These are phyloP conservation scores for Mormyrops boulengeri DNA, from an alignment of 2,797 vertebrate genomes.

Conservation along the genomic window DNA sequence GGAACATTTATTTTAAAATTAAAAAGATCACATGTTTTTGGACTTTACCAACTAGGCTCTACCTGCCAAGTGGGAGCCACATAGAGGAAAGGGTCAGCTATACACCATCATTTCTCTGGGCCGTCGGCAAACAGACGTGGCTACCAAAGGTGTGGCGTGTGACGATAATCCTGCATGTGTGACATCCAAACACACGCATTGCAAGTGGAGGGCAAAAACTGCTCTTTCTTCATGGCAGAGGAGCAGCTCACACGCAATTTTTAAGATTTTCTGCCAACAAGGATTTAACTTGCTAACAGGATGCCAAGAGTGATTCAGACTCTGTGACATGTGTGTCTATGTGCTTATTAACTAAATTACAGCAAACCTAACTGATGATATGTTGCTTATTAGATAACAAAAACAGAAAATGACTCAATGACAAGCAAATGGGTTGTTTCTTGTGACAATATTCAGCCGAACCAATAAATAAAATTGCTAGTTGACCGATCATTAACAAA, in stretches of 20 bases:
- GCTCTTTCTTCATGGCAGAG: background rate
- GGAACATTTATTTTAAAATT: background rate
- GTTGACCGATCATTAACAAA: background rate
- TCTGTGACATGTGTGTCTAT: background rate
- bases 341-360: slow-evolving; percentile 1
- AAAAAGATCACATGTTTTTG: background rate
- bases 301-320: background rate
- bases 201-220: background rate
- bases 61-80: background rate
- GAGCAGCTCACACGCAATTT: background rate
- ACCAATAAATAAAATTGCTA: background rate
- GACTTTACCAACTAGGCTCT: background rate
- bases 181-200: background rate
- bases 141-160: background rate
- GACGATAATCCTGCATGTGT: background rate
- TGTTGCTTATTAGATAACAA: background rate
- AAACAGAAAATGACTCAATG: background rate
- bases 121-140: background rate
- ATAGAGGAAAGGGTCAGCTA: background rate
- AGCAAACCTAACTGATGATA: background rate
- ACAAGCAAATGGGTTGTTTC: background rate
- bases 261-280: background rate
- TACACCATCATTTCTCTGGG: background rate
- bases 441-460: background rate
- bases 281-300: background rate